These are phyloP conservation scores for Uloborus plumipes DNA, from an alignment of 2,888 invertebrate species.

Conservation along the genomic window DNA sequence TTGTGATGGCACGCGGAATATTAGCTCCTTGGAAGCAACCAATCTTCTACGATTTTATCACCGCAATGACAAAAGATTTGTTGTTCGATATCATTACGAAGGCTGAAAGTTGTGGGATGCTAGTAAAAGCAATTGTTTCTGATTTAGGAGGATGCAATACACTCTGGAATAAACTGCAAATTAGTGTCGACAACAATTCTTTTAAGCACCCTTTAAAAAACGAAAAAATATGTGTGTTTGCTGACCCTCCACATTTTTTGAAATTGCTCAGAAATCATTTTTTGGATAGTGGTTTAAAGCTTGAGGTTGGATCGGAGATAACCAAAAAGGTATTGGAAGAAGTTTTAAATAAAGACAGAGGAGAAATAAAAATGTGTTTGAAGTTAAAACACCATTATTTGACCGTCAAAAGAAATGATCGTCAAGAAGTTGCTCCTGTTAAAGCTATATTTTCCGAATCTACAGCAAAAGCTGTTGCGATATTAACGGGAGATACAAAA, in stretches of 20 bases:
- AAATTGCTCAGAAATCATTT: conserved; percentile 13
- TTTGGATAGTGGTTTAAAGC: neutral
- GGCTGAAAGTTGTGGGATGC: too few relatives aligned
- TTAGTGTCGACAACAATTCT: neutral
- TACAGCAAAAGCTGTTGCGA: neutral
- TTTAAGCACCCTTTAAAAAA: neutral
- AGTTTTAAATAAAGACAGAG: conserved; percentile 2
- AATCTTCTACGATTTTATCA: neutral
- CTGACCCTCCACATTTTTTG: conserved; percentile 1
- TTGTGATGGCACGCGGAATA: neutral
- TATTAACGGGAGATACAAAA: neutral
- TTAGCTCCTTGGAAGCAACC: conserved; percentile 2
- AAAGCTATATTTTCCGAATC: neutral
- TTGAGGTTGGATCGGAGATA: neutral
- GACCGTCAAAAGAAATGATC: neutral
- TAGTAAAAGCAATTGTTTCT: conserved; percentile 8
- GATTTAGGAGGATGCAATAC: conserved; percentile 7
- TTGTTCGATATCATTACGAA: neutral
- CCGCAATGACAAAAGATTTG: neutral
- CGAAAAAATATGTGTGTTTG: neutral
- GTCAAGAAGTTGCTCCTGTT: conserved; percentile 7
- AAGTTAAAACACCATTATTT: neutral
- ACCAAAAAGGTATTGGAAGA: neutral
- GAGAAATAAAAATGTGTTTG: conserved; percentile 3
- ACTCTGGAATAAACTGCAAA: neutral